Conservation (phyloP, 2,797 vertebrate species). For the Rhinatrema bivittatum region DNA sequence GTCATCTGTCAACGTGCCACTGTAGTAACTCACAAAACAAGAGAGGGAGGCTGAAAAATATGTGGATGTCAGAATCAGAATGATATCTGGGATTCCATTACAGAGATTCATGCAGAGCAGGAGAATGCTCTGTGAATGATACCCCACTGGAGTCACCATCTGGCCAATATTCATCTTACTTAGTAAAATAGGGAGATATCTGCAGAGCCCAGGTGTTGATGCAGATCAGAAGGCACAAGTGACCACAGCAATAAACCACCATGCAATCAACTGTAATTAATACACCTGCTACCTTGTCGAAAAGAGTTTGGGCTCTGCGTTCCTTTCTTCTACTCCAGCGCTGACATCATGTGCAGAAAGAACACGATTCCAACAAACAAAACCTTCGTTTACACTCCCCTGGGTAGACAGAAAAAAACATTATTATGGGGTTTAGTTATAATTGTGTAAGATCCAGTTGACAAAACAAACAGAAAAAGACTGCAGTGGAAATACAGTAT, state of each 20-base stretch:
- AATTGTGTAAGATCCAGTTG: too few species aligned
- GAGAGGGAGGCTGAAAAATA: too few species aligned
- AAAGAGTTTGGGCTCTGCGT: conserved; percentile 6
- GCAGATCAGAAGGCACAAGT: conserved; percentile 41
- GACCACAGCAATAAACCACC: conserved; percentile 43
- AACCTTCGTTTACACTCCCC: too few species aligned
- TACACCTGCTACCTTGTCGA: conserved; percentile 45
- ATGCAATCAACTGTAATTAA: conserved; percentile 49
- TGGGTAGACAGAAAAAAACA: too few species aligned
- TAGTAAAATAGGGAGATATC: conserved; percentile 42
- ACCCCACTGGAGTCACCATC: conserved; percentile 53
- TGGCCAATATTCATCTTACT: conserved; percentile 57
- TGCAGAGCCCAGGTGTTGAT: conserved; percentile 46
- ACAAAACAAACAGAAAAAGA: too few species aligned
- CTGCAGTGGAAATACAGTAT: too few species aligned
- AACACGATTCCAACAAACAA: too few species aligned
- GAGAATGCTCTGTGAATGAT: conserved; percentile 39
- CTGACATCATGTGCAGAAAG: too few species aligned
- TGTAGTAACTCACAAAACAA: conserved; percentile 16
- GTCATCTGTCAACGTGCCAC: conserved; percentile 1
- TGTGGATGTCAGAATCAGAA: conserved; percentile 10
- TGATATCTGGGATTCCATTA: conserved; percentile 57
- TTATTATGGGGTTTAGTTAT: too few species aligned
- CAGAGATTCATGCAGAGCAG: conserved; percentile 32
- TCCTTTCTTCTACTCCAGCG: too few species aligned